Evolutionary conservation across 2,797 vertebrate species (phyloP).

Genomic region (Helicolenus hilgendorfi): DNA sequence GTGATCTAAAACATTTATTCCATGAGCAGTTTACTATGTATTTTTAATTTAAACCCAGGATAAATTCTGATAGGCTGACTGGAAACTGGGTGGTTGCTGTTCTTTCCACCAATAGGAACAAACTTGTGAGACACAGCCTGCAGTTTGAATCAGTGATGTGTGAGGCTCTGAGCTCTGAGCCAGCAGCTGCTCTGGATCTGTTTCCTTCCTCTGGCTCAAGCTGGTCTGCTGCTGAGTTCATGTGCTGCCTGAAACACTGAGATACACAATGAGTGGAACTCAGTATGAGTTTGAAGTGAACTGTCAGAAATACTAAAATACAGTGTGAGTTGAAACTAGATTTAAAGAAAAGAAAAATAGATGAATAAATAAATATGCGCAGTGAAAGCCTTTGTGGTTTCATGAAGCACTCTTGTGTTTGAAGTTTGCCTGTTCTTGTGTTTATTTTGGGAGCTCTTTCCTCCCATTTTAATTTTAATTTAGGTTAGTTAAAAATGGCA

Average conservation of each 20-base stretch:
- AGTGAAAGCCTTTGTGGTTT: neutral
- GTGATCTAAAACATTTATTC: neutral
- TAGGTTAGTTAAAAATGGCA: neutral
- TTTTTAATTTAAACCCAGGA: neutral
- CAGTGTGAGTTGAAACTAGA: neutral
- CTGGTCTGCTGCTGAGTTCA: slow-evolving; percentile 48
- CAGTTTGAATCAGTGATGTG: slow-evolving; percentile 57
- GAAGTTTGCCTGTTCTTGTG: neutral
- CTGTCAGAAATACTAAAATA: neutral
- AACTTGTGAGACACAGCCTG: neutral
- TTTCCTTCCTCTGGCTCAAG: slow-evolving; percentile 47
- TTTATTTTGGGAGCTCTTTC: neutral
- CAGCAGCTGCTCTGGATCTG: slow-evolving; percentile 50
- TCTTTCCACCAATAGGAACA: slow-evolving; percentile 28
- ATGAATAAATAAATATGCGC: neutral
- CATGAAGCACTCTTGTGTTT: neutral
- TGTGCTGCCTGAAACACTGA: neutral
- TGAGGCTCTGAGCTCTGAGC: neutral
- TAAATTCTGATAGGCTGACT: neutral
- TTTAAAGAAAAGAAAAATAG: neutral
- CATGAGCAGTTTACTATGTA: neutral
- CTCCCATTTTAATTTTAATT: neutral
- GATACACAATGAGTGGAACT: neutral
- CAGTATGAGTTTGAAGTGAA: too few relatives aligned
- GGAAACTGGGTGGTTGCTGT: neutral